Percentiles rank a stretch among this genome's conserved stretches.
Conservation (phyloP, 2,113 vertebrate species). For the Mellivora capensis region DNA sequence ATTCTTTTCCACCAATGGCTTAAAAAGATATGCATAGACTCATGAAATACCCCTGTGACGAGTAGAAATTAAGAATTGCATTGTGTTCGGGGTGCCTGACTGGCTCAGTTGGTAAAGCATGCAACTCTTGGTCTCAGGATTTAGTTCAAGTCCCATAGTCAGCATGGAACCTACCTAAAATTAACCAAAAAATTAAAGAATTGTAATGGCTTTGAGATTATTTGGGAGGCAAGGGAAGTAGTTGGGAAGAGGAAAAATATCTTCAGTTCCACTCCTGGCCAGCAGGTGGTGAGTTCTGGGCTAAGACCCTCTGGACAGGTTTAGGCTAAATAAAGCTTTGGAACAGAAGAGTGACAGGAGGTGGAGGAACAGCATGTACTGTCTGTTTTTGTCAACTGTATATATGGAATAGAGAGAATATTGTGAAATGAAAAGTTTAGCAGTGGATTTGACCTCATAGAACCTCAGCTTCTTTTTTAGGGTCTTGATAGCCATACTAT, state of each 20-base stretch:
- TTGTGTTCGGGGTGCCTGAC: neutral
- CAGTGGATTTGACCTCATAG: neutral
- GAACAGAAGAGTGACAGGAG: neutral
- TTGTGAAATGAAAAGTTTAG: neutral
- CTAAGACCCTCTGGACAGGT: neutral
- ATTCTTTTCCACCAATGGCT: neutral
- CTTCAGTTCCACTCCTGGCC: constrained; percentile 13
- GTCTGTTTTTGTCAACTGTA: neutral
- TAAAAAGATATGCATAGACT: neutral
- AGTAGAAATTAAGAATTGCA: neutral
- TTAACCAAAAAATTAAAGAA: neutral
- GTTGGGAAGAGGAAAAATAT: neutral
- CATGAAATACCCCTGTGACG: neutral
- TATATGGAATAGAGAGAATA: neutral
- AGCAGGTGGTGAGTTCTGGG: constrained; percentile 35
- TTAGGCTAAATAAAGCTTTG: constrained; percentile 8
- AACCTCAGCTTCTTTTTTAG: neutral
- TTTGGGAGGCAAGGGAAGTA: neutral
- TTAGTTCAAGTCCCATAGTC: neutral
- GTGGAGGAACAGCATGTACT: neutral
- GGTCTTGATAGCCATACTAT: neutral
- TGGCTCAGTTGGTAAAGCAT: neutral
- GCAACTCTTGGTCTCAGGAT: neutral
- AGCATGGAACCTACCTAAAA: neutral
- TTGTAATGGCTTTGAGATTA: neutral